These are phyloP conservation scores for Margaritifera margaritifera DNA, from an alignment of 2,888 invertebrate genomes.

Conservation along the genomic window DNA sequence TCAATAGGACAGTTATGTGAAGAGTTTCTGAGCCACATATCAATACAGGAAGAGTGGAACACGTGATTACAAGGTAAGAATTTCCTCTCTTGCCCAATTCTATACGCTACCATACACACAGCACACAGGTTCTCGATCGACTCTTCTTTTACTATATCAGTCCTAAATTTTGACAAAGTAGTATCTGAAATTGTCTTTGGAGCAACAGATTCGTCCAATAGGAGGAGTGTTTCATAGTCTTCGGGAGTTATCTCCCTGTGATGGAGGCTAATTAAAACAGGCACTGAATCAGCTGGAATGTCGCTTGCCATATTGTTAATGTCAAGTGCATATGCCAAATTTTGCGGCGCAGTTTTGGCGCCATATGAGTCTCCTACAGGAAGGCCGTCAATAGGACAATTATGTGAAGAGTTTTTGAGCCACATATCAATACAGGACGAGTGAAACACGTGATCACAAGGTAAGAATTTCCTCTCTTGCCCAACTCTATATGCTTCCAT, in stretches of 20 bases:
- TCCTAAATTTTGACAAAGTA: slow-evolving; percentile 49
- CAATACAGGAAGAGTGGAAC: slow-evolving; percentile 67
- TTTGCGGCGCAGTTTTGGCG: slow-evolving; percentile 39
- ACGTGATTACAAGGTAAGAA: slow-evolving; percentile 67
- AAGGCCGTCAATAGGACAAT: slow-evolving; percentile 70
- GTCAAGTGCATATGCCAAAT: slow-evolving; percentile 53
- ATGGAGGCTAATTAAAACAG: slow-evolving; percentile 61
- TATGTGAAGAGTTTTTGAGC: slow-evolving; percentile 65
- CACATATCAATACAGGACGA: slow-evolving; percentile 67
- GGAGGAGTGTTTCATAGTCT: slow-evolving; percentile 68
- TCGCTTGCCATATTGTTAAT: slow-evolving; percentile 41
- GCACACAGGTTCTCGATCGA: slow-evolving; percentile 51
- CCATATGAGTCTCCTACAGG: slow-evolving; percentile 34
- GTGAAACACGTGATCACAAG: slow-evolving; percentile 69
- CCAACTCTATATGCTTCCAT: slow-evolving; percentile 63
- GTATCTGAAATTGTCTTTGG: slow-evolving; percentile 62
- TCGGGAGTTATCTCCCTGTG: slow-evolving; percentile 71
- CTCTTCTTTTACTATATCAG: slow-evolving; percentile 47
- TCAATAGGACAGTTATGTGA: slow-evolving; percentile 70
- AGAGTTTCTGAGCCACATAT: slow-evolving; percentile 66
- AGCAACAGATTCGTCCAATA: slow-evolving; percentile 66
- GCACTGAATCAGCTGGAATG: slow-evolving; percentile 46
- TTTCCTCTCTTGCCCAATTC: slow-evolving; percentile 57
- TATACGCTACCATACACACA: slow-evolving; percentile 67
- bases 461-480: slow-evolving; percentile 62